Evolutionary conservation across 2,113 vertebrate genomes (phyloP).

Genomic region (Polypterus bichir): DNA sequence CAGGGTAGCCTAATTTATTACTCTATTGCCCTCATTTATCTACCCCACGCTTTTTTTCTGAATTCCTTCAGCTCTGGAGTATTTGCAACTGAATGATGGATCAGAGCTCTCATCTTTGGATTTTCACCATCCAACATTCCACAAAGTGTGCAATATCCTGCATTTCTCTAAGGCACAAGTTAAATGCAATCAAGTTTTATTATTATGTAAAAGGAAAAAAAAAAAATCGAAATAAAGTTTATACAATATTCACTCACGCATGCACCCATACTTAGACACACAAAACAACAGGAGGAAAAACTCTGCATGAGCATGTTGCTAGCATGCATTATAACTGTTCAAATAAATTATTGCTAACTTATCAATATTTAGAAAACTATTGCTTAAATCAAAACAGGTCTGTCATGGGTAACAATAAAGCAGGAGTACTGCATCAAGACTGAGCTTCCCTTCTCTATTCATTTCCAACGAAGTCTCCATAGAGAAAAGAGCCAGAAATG

Average conservation of each 20-base stretch:
- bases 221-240: no score
- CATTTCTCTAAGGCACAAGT: slow-evolving; percentile 83
- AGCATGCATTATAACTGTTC: slow-evolving; percentile 37
- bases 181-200: slow-evolving; percentile 39
- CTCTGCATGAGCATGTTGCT: slow-evolving; percentile 17
- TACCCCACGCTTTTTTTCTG: neutral
- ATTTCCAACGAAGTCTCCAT: no score
- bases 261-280: neutral
- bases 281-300: slow-evolving; percentile 1
- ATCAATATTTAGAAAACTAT: slow-evolving; percentile 36
- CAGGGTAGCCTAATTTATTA: no score
- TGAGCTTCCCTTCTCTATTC: no score
- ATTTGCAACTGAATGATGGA: no score
- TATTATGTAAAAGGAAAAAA: neutral
- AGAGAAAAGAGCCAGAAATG: no score
- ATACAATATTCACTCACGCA: no score
- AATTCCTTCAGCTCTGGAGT: slow-evolving; percentile 19
- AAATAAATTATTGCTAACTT: slow-evolving; percentile 51
- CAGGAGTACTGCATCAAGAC: no score
- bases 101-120: slow-evolving; percentile 26
- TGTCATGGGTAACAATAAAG: no score
- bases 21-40: no score
- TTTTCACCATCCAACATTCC: slow-evolving; percentile 35
- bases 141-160: slow-evolving; percentile 51
- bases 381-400: slow-evolving; percentile 33